Percentiles rank a stretch among this genome's conserved stretches.
Conservation (phyloP, 1,140 invertebrate species). For the Temnothorax nylanderi region DNA sequence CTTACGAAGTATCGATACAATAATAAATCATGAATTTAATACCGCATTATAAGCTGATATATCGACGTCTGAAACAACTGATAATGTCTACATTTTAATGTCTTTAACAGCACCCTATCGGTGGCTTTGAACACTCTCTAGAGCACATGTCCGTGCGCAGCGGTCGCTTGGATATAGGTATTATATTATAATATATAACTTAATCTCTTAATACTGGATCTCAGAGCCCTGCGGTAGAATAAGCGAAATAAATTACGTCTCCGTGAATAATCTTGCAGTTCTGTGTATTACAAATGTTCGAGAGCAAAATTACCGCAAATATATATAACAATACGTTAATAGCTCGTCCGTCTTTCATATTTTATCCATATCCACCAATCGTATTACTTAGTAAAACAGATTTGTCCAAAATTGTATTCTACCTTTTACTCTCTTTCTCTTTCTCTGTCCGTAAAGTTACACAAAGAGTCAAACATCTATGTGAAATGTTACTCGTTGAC, state of each 20-base stretch:
- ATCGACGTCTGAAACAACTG: background rate
- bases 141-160: conserved; percentile 3
- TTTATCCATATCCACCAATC: background rate
- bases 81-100: background rate
- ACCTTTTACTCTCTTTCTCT: conserved; percentile 9
- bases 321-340: conserved; percentile 32
- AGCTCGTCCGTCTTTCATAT: background rate
- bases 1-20: background rate
- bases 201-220: conserved; percentile 73
- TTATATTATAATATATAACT: conserved; percentile 54
- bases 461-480: conserved; percentile 15
- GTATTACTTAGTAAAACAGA: conserved; percentile 18
- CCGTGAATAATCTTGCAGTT: conserved; percentile 22
- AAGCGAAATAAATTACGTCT: conserved; percentile 64
- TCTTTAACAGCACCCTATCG: background rate
- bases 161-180: conserved; percentile 10
- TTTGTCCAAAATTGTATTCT: conserved; percentile 22
- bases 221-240: conserved; percentile 53
- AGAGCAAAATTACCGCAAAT: conserved; percentile 9
- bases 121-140: background rate
- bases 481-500: conserved; percentile 40
- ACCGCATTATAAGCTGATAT: background rate
- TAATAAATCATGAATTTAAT: conserved; percentile 11
- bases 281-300: conserved; percentile 8
- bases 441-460: background rate